Evolutionary conservation across 2,113 vertebrate species (phyloP).

Genomic region (Labeo rohita): DNA sequence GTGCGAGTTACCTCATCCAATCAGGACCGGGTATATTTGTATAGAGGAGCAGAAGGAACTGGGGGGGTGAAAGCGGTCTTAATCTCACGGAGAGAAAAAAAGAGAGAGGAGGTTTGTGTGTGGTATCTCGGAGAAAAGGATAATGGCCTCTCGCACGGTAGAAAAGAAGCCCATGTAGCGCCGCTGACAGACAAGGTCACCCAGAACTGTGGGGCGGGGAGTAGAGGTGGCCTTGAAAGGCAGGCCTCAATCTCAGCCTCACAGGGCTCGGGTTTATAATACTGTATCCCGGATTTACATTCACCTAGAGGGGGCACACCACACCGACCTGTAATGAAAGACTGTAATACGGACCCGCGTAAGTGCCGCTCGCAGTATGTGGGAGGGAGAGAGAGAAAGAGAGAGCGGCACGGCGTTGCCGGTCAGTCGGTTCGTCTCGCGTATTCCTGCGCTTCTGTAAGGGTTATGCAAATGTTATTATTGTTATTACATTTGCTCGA

Average conservation of each 20-base stretch:
- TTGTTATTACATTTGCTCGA: conserved; percentile 20
- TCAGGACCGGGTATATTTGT: conserved; percentile 46
- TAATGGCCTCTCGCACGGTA: conserved; percentile 68
- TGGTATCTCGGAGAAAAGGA: conserved; percentile 56
- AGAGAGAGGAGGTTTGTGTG: conserved; percentile 54
- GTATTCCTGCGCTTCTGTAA: background rate
- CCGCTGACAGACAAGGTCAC: conserved; percentile 77
- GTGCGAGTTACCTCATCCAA: background rate
- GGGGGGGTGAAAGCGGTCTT: conserved; percentile 49
- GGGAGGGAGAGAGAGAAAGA: background rate
- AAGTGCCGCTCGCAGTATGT: conserved; percentile 12
- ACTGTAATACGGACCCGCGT: background rate
- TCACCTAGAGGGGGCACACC: background rate
- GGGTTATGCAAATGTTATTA: conserved; percentile 30
- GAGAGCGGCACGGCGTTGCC: background rate
- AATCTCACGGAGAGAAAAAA: conserved; percentile 64
- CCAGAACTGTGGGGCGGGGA: conserved; percentile 65
- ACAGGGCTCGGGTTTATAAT: conserved; percentile 55
- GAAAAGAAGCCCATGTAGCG: conserved; percentile 69
- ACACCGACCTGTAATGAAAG: background rate
- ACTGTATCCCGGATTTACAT: conserved; percentile 61
- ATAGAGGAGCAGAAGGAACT: conserved; percentile 48
- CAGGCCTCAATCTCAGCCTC: conserved; percentile 33
- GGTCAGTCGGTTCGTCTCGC: background rate
- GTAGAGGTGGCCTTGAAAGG: conserved; percentile 48